Conservation (phyloP, 2,888 invertebrate genomes). For the Matsumyia berberina region DNA sequence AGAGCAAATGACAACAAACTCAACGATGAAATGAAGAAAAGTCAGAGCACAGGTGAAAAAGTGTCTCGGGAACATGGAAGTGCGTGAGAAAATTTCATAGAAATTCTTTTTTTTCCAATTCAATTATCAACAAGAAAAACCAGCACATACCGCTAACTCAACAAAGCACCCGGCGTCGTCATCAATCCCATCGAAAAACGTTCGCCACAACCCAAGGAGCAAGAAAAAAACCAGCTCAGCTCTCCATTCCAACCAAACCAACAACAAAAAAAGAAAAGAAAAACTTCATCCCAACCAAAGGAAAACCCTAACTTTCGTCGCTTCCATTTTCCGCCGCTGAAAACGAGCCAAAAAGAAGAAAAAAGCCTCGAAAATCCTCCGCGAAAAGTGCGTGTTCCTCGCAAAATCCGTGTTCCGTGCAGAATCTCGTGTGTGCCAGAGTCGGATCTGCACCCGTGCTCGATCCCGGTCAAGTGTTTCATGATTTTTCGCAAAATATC, state of each 20-base stretch:
- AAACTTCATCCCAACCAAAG: conserved; percentile 41
- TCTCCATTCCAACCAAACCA: conserved; percentile 36
- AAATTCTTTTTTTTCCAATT: conserved; percentile 45
- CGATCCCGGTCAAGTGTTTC: conserved; percentile 26
- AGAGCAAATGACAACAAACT: conserved; percentile 75
- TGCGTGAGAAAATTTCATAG: conserved; percentile 73
- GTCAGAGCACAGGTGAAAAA: conserved; percentile 78
- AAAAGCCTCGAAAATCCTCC: conserved; percentile 33
- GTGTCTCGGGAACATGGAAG: conserved; percentile 77
- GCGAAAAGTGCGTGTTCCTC: conserved; percentile 46
- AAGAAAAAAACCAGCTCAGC: not conserved
- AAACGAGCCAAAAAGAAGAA: conserved; percentile 32
- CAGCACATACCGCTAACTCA: conserved; percentile 20
- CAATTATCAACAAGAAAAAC: conserved; percentile 29
- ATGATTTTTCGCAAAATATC: conserved; percentile 25
- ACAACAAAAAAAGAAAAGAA: conserved; percentile 32
- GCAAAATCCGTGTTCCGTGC: not conserved
- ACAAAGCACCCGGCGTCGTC: conserved; percentile 3
- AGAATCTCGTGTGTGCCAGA: conserved; percentile 1
- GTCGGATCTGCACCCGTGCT: not conserved
- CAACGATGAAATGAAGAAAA: conserved; percentile 76
- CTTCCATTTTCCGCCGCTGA: conserved; percentile 67
- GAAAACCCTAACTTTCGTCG: conserved; percentile 45
- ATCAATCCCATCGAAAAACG: conserved; percentile 25
- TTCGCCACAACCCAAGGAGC: conserved; percentile 6